phyloP scores from a whole-genome alignment of 2,113 vertebrate genomes.

The Labeo rohita region DNA sequence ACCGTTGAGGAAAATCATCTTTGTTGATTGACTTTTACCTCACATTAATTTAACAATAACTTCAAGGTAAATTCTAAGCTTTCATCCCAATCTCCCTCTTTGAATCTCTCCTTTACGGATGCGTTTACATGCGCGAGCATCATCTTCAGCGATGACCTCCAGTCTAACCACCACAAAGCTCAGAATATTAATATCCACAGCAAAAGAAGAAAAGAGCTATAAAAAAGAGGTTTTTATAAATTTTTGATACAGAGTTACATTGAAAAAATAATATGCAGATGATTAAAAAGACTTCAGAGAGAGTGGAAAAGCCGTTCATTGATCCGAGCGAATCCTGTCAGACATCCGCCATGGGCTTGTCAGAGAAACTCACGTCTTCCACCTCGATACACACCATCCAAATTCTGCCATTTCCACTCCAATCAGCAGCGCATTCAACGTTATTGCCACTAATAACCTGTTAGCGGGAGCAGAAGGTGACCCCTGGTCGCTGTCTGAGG shows the following conservation, averaged over 20 bases:
- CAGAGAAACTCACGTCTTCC: constrained; percentile 62
- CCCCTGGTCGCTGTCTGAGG: constrained; percentile 61
- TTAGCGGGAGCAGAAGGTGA: constrained; percentile 71
- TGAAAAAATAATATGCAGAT: constrained; percentile 79
- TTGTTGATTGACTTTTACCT: neutral
- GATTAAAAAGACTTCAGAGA: constrained; percentile 83
- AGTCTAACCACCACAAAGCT: constrained; percentile 58
- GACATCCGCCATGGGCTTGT: constrained; percentile 73
- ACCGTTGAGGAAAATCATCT: neutral
- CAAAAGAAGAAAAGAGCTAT: constrained; percentile 66
- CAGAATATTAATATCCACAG: constrained; percentile 72
- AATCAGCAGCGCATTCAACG: constrained; percentile 67
- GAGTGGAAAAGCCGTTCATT: constrained; percentile 75
- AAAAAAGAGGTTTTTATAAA: constrained; percentile 70
- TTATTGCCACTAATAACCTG: constrained; percentile 78
- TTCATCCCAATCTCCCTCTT: constrained; percentile 20
- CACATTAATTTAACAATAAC: neutral
- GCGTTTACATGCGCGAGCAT: constrained; percentile 14
- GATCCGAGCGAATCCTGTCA: constrained; percentile 76
- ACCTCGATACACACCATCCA: constrained; percentile 61
- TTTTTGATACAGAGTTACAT: constrained; percentile 78
- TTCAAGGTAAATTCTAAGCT: constrained; percentile 13
- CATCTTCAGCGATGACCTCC: constrained; percentile 53
- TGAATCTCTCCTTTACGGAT: constrained; percentile 26
- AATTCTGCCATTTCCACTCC: constrained; percentile 64